phyloP scores from a whole-genome alignment of 2,113 vertebrate species.

The Hymenochirus boettgeri region DNA sequence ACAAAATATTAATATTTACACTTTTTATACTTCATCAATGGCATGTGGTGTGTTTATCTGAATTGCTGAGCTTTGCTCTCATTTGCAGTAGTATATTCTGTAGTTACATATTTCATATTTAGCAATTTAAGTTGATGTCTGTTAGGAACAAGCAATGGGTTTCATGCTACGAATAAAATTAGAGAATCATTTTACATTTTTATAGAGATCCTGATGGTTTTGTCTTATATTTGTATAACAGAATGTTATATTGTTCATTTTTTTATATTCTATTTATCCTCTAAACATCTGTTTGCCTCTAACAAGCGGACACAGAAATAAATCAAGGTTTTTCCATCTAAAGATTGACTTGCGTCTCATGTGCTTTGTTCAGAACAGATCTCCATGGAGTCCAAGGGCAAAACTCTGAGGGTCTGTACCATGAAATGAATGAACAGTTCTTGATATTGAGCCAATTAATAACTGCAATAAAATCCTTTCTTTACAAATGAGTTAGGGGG shows the following conservation, averaged over 20 bases:
- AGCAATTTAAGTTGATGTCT: too few relatives aligned
- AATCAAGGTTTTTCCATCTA: constrained; percentile 33
- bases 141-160: too few relatives aligned
- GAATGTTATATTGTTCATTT: neutral
- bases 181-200: too few relatives aligned
- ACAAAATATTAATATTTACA: too few relatives aligned
- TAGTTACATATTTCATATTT: too few relatives aligned
- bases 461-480: constrained; percentile 34
- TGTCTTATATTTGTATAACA: too few relatives aligned
- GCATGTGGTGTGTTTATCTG: too few relatives aligned
- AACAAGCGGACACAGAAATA: constrained; percentile 25
- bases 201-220: too few relatives aligned
- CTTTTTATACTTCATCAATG: too few relatives aligned
- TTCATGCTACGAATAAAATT: too few relatives aligned
- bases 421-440: constrained; percentile 34
- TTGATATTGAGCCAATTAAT: constrained; percentile 35
- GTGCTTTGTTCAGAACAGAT: constrained; percentile 27
- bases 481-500: constrained; percentile 23
- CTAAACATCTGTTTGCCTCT: constrained; percentile 2
- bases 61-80: too few relatives aligned
- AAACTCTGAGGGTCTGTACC: constrained; percentile 25
- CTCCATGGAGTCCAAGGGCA: constrained; percentile 42
- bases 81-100: too few relatives aligned
- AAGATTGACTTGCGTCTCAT: constrained; percentile 25
- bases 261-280: neutral